These are phyloP conservation scores for Chrysochloris asiatica DNA, from an alignment of 2,113 vertebrate species.

Conservation along the genomic window DNA sequence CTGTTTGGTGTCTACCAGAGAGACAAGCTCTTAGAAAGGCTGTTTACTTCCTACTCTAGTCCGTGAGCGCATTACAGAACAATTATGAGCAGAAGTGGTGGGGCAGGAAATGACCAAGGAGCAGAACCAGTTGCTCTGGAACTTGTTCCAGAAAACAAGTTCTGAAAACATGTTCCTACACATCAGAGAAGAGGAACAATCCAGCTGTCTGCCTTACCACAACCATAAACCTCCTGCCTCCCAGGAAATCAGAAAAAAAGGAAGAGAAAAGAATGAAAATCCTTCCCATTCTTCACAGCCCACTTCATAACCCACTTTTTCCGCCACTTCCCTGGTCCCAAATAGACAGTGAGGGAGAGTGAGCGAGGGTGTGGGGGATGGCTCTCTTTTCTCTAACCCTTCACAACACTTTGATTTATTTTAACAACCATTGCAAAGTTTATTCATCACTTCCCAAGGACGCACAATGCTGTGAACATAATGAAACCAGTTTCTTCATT, in stretches of 20 bases:
- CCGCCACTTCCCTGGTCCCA: background rate
- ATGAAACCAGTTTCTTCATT: background rate
- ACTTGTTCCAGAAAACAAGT: no score
- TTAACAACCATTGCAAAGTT: background rate
- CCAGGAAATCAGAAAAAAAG: background rate
- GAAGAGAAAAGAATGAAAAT: conserved; percentile 20
- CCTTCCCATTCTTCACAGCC: background rate
- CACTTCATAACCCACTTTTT: background rate
- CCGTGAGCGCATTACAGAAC: rapidly evolving
- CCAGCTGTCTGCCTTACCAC: background rate
- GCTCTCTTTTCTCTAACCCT: background rate
- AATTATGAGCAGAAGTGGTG: background rate
- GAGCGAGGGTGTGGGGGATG: rapidly evolving
- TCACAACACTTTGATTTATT: background rate
- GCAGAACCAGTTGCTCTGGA: conserved; percentile 24
- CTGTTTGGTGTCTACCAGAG: rapidly evolving
- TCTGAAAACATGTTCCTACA: background rate
- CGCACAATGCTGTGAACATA: background rate
- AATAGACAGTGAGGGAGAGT: no score
- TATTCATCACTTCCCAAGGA: background rate
- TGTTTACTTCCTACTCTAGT: background rate
- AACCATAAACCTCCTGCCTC: background rate
- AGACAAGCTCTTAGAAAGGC: background rate
- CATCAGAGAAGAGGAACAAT: background rate
- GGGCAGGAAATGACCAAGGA: background rate